A percentile compares a stretch with the other conserved stretches of the same genome.
phyloP scores from a whole-genome alignment of 2,113 vertebrate species.

The Stegastes partitus region DNA sequence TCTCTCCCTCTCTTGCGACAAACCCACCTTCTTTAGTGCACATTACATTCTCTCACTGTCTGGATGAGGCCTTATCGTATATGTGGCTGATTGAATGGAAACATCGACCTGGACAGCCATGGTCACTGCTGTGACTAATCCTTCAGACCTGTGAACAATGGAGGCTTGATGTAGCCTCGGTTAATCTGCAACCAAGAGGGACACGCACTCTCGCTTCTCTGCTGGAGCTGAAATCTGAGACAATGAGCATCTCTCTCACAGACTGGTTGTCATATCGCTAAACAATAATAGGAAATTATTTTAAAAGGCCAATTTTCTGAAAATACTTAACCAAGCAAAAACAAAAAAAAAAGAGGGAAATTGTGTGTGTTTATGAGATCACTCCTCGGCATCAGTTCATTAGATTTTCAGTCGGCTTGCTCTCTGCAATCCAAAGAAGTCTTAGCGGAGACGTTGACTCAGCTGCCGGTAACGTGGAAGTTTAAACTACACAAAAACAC shows the following conservation, averaged over 20 bases:
- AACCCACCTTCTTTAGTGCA: background rate
- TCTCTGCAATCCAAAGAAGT: conserved; percentile 29
- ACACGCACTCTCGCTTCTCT: conserved; percentile 33
- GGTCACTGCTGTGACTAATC: conserved; percentile 60
- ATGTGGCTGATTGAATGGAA: conserved; percentile 24
- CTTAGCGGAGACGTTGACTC: conserved; percentile 32
- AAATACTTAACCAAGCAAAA: conserved; percentile 45
- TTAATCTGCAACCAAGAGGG: conserved; percentile 57
- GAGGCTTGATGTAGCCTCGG: conserved; percentile 10
- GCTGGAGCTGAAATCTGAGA: conserved; percentile 29
- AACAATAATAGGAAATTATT: conserved; percentile 40
- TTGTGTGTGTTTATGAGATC: conserved; percentile 21
- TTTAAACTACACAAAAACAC: conserved; percentile 16
- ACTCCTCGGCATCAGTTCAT: conserved; percentile 17
- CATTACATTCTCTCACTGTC: background rate
- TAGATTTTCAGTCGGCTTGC: conserved; percentile 11
- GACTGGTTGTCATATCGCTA: conserved; percentile 33
- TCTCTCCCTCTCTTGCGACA: conserved; percentile 10
- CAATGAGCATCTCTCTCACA: conserved; percentile 22
- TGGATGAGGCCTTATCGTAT: background rate
- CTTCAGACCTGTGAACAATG: conserved; percentile 42
- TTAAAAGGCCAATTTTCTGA: conserved; percentile 26
- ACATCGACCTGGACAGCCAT: conserved; percentile 13
- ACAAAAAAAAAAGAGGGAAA: conserved; percentile 31
- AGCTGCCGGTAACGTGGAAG: conserved; percentile 6